These are phyloP conservation scores for Pipa parva DNA, from an alignment of 2,113 vertebrate genomes.

Conservation along the genomic window DNA sequence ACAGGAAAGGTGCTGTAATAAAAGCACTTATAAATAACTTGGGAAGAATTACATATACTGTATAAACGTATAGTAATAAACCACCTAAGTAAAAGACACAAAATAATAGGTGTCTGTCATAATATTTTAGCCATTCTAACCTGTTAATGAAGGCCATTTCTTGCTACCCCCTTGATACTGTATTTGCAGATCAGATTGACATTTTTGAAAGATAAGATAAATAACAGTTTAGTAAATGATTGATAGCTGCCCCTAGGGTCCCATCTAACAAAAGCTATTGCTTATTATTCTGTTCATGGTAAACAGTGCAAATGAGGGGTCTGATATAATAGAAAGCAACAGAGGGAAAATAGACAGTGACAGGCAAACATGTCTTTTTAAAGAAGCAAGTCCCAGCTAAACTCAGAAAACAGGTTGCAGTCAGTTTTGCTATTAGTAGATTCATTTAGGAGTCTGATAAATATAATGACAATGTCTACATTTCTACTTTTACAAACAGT, in stretches of 20 bases:
- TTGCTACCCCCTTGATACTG: neutral
- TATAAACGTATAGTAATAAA: too few relatives aligned
- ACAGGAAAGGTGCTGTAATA: too few relatives aligned
- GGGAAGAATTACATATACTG: too few relatives aligned
- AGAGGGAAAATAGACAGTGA: neutral
- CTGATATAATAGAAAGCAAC: neutral
- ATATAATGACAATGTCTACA: neutral
- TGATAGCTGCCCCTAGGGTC: neutral
- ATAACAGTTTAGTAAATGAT: conserved; percentile 1
- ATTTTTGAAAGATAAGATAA: neutral
- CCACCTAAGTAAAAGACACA: too few relatives aligned
- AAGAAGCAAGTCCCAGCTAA: neutral
- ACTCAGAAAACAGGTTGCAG: neutral
- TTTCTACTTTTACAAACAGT: neutral
- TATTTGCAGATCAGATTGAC: neutral
- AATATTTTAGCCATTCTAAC: too few relatives aligned
- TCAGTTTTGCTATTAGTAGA: neutral
- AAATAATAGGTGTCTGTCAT: too few relatives aligned
- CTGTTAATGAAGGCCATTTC: too few relatives aligned
- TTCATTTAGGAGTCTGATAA: neutral
- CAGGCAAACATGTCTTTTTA: neutral
- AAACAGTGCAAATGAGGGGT: neutral
- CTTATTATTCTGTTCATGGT: neutral
- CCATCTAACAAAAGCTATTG: neutral
- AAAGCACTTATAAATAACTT: too few relatives aligned